Evolutionary conservation across 2,797 vertebrate species (phyloP), one percentile per base, ranked within the genome.

Genomic region (Uromys caudimaculatus): DNA sequence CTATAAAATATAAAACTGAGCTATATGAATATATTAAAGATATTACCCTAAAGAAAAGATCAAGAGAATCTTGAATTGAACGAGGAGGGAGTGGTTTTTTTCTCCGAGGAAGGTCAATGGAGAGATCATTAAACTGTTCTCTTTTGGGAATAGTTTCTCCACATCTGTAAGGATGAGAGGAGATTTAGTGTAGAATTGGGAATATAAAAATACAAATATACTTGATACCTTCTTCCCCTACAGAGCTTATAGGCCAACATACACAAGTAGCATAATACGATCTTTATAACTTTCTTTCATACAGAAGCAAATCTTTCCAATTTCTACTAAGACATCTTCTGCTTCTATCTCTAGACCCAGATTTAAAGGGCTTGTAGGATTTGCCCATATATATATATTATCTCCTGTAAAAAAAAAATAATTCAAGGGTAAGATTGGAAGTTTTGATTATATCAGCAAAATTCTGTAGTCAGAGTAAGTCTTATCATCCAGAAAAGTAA

Each of bases 61-160:
- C 99, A 90, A 99, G 98, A 35, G 99, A 99, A 98, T 99, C 99
- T 97, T 99, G 99, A 96, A 99, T 99, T 0, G 99, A 99, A 76
- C 99, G 99, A 44, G 99, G 98, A 3, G 99, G 99, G 29, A 99
- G 98, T 1, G 99, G 99, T 88, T 99, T 99, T 98, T 99, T 99
- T 94, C 99, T 98, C 90, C 99, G 99, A 23, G 99, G 99, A 93
- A 99, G 99, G 97, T 99, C 99, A 56, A 99, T 99, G 87, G 99
- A 99, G 85, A 99, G 98, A 96, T 99, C 99, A 82, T 99, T 99
- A 98, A 99, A 99, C 97, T 99, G 99, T 94, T 99, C 99, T 60
- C 99, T 98, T 98, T 99, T 99, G 85, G 98, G 99, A 97, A 99
- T 99, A 35, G 99, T 99, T 97, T 99, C 99, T 19, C 99, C 99